phyloP scores from a whole-genome alignment of 1,140 invertebrate species.

The Pygmarrhopalites habei region DNA sequence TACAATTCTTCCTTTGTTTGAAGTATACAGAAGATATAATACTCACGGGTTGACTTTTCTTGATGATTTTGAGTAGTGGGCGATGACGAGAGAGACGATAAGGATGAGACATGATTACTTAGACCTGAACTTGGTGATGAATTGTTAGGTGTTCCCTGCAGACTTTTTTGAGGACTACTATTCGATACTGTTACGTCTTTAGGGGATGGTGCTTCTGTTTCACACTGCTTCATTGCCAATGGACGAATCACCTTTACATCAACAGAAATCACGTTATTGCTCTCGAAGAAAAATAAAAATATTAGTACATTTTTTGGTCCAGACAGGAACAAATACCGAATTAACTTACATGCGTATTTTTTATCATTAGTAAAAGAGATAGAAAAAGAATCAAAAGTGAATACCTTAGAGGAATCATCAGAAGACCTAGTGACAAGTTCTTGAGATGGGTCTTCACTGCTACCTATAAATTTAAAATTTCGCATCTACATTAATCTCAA shows the following conservation, averaged over 20 bases:
- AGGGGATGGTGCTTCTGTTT: conserved; percentile 27
- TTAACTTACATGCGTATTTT: too few species aligned
- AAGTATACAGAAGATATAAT: background rate
- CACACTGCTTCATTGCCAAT: conserved; percentile 30
- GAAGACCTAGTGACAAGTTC: conserved; percentile 29
- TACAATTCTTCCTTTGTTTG: background rate
- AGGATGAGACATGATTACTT: conserved; percentile 49
- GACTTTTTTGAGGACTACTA: conserved; percentile 28
- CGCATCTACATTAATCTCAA: too few species aligned
- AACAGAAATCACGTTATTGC: too few species aligned
- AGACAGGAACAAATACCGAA: too few species aligned
- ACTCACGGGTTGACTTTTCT: conserved; percentile 12
- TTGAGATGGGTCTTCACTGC: conserved; percentile 12
- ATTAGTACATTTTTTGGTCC: too few species aligned
- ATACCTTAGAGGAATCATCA: conserved; percentile 38
- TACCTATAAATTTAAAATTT: too few species aligned
- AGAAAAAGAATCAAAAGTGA: too few species aligned
- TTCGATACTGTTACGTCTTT: conserved; percentile 5
- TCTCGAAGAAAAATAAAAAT: too few species aligned
- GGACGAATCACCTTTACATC: conserved; percentile 30
- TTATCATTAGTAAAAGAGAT: too few species aligned
- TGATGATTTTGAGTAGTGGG: conserved; percentile 26
- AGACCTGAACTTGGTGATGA: conserved; percentile 53
- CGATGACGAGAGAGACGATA: conserved; percentile 39
- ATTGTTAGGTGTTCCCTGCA: conserved; percentile 49